Percentiles rank a stretch among this genome's conserved stretches.
Conservation (phyloP, 2,888 invertebrate genomes). For the Isotomurus palustris region DNA sequence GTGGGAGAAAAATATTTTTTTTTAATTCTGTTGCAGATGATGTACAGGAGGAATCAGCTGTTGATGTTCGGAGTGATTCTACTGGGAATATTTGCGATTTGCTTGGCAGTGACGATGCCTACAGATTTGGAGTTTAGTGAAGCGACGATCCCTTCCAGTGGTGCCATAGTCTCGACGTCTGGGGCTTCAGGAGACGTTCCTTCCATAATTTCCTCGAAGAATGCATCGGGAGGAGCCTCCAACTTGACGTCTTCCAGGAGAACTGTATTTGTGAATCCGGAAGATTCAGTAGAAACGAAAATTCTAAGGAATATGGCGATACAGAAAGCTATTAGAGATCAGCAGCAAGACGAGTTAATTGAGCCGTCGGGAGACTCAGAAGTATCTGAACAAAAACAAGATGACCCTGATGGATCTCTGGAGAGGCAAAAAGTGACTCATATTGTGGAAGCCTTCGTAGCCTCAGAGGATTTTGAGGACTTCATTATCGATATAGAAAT, state of each 20-base stretch:
- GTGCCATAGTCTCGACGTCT: not conserved
- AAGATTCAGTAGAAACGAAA: slow-evolving; percentile 28
- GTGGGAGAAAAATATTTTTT: not conserved
- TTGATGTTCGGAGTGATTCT: slow-evolving; percentile 33
- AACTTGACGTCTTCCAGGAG: slow-evolving; percentile 20
- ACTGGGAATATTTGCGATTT: slow-evolving; percentile 31
- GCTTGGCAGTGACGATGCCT: slow-evolving; percentile 33
- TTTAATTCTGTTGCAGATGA: slow-evolving; percentile 8
- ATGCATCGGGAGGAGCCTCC: too few relatives aligned
- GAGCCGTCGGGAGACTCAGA: not conserved
- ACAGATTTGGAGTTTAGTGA: slow-evolving; percentile 31
- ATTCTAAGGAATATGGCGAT: slow-evolving; percentile 30
- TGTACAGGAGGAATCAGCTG: slow-evolving; percentile 28
- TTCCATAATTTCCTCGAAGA: slow-evolving; percentile 11
- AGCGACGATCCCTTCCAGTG: slow-evolving; percentile 3
- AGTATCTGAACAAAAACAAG: not conserved
- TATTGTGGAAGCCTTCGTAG: slow-evolving; percentile 33
- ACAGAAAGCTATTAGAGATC: slow-evolving; percentile 18
- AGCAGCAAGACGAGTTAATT: not conserved
- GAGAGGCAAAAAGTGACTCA: slow-evolving; percentile 13
- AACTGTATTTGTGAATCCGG: slow-evolving; percentile 13
- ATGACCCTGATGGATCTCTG: too few relatives aligned
- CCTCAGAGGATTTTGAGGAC: slow-evolving; percentile 34
- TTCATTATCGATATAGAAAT: slow-evolving; percentile 36
- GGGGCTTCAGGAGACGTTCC: slow-evolving; percentile 2